Percentiles rank a stretch among this genome's conserved stretches.
These are phyloP conservation scores for Trimorus sp. DNA, from an alignment of 2,888 invertebrate species.

Conservation along the genomic window DNA sequence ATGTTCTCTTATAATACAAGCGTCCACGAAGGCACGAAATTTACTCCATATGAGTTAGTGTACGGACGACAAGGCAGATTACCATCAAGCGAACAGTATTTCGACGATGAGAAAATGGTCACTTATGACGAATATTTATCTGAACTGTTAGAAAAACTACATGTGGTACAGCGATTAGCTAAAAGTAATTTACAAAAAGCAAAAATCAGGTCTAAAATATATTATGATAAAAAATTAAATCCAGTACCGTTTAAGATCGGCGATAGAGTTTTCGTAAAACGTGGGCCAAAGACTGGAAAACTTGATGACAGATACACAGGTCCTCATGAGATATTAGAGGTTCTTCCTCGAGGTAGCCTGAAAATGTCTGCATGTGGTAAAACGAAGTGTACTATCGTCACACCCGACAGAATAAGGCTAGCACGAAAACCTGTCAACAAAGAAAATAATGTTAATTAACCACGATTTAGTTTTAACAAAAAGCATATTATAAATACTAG, in stretches of 20 bases:
- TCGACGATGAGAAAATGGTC: neutral
- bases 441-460: too few species aligned
- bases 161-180: constrained; percentile 20
- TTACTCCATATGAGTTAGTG: neutral
- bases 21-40: neutral
- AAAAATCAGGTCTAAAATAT: constrained; percentile 17
- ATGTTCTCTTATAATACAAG: constrained; percentile 12
- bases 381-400: too few species aligned
- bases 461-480: too few species aligned
- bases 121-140: constrained; percentile 3
- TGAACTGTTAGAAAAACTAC: neutral
- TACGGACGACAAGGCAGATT: neutral
- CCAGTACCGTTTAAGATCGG: neutral
- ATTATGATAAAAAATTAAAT: constrained; percentile 49
- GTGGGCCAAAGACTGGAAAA: too few species aligned
- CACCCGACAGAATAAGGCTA: too few species aligned
- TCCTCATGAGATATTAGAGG: too few species aligned
- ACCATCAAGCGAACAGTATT: neutral
- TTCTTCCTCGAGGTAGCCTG: too few species aligned
- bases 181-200: constrained; percentile 38
- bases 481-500: too few species aligned
- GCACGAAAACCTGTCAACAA: neutral
- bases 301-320: too few species aligned
- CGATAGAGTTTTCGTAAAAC: too few species aligned
- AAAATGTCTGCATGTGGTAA: too few species aligned